Conservation (phyloP, 2,888 invertebrate genomes). For the Mayetiola destructor region DNA sequence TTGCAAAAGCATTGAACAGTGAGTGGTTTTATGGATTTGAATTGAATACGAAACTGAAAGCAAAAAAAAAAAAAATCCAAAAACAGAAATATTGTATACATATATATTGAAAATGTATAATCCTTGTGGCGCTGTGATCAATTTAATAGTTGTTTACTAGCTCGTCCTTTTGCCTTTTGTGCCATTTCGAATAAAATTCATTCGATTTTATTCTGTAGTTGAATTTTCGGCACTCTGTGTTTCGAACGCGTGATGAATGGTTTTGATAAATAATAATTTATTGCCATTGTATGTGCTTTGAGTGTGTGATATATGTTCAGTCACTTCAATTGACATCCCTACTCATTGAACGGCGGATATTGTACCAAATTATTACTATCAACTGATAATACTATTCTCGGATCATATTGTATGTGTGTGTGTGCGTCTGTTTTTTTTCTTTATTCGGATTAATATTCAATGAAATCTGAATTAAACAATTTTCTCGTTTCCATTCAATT, state of each 20-base stretch:
- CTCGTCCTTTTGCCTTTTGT: too few relatives aligned
- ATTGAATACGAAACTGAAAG: slow-evolving; percentile 2
- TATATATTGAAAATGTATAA: slow-evolving; percentile 7
- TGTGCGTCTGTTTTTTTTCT: too few relatives aligned
- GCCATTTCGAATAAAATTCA: background rate
- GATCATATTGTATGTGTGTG: too few relatives aligned
- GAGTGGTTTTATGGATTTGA: background rate
- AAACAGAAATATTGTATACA: too few relatives aligned
- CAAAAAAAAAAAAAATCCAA: too few relatives aligned
- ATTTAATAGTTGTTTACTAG: too few relatives aligned
- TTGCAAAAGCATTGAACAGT: slow-evolving; percentile 3
- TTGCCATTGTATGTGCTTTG: slow-evolving; percentile 5
- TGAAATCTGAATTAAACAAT: too few relatives aligned
- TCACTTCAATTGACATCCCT: background rate
- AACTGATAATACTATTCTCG: too few relatives aligned
- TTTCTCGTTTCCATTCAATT: too few relatives aligned
- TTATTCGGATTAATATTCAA: too few relatives aligned
- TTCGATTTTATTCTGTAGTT: background rate
- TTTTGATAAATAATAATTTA: slow-evolving; percentile 11
- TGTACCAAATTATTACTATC: background rate
- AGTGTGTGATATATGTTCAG: background rate
- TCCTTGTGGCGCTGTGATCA: slow-evolving; percentile 9
- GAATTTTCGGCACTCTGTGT: background rate
- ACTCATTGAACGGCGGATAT: too few relatives aligned
- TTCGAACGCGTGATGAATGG: slow-evolving; percentile 4